phyloP scores from a whole-genome alignment of 2,113 vertebrate species.

The Columba livia region DNA sequence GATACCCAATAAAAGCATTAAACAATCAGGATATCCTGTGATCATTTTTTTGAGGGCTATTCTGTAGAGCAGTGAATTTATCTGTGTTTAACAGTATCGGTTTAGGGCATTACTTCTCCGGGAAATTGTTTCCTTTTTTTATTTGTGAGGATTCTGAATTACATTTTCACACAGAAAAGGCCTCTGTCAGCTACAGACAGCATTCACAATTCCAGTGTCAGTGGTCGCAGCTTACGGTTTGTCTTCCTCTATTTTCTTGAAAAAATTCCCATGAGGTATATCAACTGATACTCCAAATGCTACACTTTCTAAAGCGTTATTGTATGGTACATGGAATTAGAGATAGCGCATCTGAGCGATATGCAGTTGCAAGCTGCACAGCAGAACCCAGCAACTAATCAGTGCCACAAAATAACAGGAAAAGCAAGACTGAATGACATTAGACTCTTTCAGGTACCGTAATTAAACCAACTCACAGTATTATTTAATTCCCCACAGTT shows the following conservation, averaged over 20 bases:
- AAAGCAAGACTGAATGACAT: neutral
- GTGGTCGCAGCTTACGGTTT: neutral
- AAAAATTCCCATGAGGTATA: neutral
- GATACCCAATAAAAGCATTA: neutral
- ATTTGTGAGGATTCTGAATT: neutral
- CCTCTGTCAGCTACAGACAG: neutral
- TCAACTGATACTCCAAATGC: neutral
- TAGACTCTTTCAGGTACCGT: conserved; percentile 50
- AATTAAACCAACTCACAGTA: conserved; percentile 42
- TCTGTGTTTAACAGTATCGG: neutral
- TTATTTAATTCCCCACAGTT: conserved; percentile 24
- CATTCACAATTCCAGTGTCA: neutral
- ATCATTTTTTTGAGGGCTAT: neutral
- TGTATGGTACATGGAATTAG: neutral
- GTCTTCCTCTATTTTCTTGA: conserved; percentile 4
- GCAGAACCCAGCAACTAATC: neutral
- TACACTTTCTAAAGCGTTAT: neutral
- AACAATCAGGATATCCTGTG: neutral
- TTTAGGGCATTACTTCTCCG: neutral
- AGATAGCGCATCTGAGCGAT: neutral
- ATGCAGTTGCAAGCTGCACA: neutral
- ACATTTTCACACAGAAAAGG: conserved; percentile 9
- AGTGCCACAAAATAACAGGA: neutral
- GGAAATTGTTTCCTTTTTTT: neutral
- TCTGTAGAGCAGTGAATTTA: neutral